Conservation (phyloP, 2,888 invertebrate genomes). For the Drosophila crucigera region DNA sequence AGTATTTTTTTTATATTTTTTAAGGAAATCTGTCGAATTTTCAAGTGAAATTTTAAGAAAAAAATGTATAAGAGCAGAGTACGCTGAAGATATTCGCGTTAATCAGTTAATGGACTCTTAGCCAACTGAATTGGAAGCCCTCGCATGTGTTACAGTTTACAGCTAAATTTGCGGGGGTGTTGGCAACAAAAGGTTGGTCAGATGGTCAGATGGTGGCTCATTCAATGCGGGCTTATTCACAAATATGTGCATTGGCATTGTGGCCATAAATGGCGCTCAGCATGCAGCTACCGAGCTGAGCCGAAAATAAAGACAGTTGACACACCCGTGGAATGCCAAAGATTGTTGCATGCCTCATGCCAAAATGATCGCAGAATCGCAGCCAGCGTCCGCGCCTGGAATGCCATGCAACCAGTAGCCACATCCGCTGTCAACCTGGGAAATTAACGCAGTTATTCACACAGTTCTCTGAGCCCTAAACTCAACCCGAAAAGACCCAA, state of each 20-base stretch:
- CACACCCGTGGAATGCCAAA: constrained; percentile 62
- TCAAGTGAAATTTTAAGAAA: neutral
- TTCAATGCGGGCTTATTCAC: constrained; percentile 30
- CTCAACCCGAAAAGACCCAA: constrained; percentile 4
- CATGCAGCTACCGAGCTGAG: constrained; percentile 39
- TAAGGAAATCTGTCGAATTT: neutral
- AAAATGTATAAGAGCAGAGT: neutral
- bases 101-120: neutral
- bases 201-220: neutral
- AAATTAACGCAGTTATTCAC: constrained; percentile 81
- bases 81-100: neutral
- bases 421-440: constrained; percentile 78
- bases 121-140: constrained; percentile 5
- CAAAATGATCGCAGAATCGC: constrained; percentile 36
- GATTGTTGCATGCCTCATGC: constrained; percentile 54
- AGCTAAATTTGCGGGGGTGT: constrained; percentile 51
- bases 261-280: constrained; percentile 61
- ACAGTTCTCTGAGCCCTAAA: constrained; percentile 36
- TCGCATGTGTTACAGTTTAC: constrained; percentile 6
- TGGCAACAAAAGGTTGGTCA: constrained; percentile 21
- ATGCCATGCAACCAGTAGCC: constrained; percentile 73
- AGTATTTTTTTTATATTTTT: neutral
- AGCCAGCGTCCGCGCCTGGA: constrained; percentile 24
- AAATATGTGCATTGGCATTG: constrained; percentile 18
- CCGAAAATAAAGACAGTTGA: constrained; percentile 59